These are phyloP conservation scores for Anarrhichthys ocellatus DNA, from an alignment of 2,113 vertebrate species.

Conservation along the genomic window DNA sequence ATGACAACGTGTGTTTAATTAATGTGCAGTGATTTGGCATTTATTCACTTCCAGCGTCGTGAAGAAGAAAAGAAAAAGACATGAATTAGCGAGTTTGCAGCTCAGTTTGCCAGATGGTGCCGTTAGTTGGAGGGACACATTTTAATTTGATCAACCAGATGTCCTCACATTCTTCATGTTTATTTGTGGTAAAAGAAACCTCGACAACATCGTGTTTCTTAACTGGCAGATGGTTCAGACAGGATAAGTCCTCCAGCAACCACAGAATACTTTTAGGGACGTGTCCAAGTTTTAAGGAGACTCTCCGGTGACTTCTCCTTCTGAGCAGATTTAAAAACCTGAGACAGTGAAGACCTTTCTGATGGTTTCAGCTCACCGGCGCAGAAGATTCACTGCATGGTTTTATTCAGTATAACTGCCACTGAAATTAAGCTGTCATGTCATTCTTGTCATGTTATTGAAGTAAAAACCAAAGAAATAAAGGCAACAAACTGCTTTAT, in stretches of 20 bases:
- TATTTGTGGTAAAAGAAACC: slow-evolving; percentile 52
- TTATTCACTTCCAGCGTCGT: slow-evolving; percentile 11
- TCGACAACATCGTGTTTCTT: slow-evolving; percentile 36
- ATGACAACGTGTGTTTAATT: slow-evolving; percentile 30
- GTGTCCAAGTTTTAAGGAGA: background rate
- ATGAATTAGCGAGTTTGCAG: slow-evolving; percentile 57
- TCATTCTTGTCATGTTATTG: too few species aligned
- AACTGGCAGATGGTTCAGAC: slow-evolving; percentile 20
- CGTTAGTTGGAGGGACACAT: slow-evolving; percentile 50
- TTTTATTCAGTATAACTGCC: too few species aligned
- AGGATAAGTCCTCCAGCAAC: background rate
- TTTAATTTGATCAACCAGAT: slow-evolving; percentile 72
- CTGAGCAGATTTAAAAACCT: background rate
- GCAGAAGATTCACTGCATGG: too few species aligned
- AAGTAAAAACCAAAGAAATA: too few species aligned
- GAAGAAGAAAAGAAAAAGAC: background rate
- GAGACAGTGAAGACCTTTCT: background rate
- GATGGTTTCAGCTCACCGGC: too few species aligned
- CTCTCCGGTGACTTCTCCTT: background rate
- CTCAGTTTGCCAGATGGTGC: slow-evolving; percentile 64
- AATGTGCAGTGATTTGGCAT: slow-evolving; percentile 40
- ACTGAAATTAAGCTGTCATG: too few species aligned
- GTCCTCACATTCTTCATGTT: slow-evolving; percentile 50
- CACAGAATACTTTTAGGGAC: background rate
- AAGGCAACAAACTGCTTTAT: too few species aligned